Base-by-base conservation (phyloP, 1,140 invertebrate species). In the Phthorimaea operculella region DNA sequence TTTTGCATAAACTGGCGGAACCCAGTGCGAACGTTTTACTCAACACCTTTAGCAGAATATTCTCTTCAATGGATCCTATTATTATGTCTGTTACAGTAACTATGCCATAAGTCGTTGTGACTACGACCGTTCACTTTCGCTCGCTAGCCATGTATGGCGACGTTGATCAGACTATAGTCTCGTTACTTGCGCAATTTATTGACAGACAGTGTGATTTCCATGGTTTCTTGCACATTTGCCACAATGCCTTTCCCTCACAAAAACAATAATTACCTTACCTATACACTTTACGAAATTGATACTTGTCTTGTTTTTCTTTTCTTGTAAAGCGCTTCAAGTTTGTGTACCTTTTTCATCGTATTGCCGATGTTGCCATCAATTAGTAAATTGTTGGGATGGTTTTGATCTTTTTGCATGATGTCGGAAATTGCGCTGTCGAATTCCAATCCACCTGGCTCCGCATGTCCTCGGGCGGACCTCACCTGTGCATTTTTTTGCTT, bases 401-500 rank as follows among this genome's bases (percentile, higher is more conserved):
- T 39, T 39, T 39, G n/a, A 39, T 39, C 36, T 10, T 15, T 47
- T 47, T 15, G 44, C 21, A 28, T 28, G 11, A 47, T 14, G 44
- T 47, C 44, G 44, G 44, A 47, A 8, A 47, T 47, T 47, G 44
- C 44, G 8, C 44, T 47, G 15, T 47, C 16, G 15, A 47, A 47
- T 47, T 47, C 44, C 15, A 15, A 15, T 54, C 14, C 60, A 68
- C 60, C 63, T 63, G 62, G 52, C 17, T 33, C 15, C 52, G 58
- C 49, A 18, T 47, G 14, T 47, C 44, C 44, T 47, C 15, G 11
- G 15, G 11, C 57, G 55, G 63, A 69, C 68, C 66, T 66, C 72
- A 74, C 76, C 74, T 76, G 72, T 63, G 67, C 59, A 49, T 60
- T 77, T 77, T 79, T 77, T 76, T 54, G 50, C 21, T 18, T 12